These are phyloP conservation scores for Microcebus ravelobensis DNA, from an alignment of 2,113 vertebrate genomes.

Conservation along the genomic window DNA sequence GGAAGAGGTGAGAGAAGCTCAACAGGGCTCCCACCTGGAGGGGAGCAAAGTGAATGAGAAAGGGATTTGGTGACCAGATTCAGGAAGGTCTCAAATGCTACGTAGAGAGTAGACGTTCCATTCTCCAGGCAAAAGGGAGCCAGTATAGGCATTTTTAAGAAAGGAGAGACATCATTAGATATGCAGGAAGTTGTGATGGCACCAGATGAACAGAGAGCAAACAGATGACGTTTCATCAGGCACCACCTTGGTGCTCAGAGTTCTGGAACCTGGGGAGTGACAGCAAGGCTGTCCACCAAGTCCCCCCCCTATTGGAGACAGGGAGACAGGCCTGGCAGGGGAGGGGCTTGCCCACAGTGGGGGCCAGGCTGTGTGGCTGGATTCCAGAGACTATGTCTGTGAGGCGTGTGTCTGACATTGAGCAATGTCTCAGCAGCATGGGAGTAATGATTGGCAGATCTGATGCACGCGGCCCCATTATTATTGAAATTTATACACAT, in stretches of 20 bases:
- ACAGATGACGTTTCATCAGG: neutral
- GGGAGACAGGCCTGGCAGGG: neutral
- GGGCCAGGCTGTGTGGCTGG: neutral
- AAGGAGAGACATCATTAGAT: neutral
- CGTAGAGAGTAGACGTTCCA: neutral
- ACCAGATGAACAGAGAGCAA: neutral
- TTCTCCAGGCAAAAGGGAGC: neutral
- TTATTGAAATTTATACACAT: conserved; percentile 72
- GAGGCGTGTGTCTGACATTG: neutral
- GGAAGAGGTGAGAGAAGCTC: neutral
- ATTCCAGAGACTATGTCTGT: neutral
- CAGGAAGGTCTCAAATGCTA: neutral
- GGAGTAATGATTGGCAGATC: conserved; percentile 60
- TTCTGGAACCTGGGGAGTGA: neutral
- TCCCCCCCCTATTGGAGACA: neutral
- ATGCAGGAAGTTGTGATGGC: neutral
- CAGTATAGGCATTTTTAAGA: neutral
- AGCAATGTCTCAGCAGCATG: neutral
- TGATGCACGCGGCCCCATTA: conserved; percentile 56
- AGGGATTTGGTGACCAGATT: neutral
- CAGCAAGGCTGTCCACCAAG: neutral
- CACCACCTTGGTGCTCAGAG: neutral
- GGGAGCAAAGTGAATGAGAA: neutral
- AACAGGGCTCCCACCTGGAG: rapidly evolving
- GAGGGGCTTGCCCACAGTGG: rapidly evolving